phyloP scores from a whole-genome alignment of 2,113 vertebrate species.

The Pipa parva region DNA sequence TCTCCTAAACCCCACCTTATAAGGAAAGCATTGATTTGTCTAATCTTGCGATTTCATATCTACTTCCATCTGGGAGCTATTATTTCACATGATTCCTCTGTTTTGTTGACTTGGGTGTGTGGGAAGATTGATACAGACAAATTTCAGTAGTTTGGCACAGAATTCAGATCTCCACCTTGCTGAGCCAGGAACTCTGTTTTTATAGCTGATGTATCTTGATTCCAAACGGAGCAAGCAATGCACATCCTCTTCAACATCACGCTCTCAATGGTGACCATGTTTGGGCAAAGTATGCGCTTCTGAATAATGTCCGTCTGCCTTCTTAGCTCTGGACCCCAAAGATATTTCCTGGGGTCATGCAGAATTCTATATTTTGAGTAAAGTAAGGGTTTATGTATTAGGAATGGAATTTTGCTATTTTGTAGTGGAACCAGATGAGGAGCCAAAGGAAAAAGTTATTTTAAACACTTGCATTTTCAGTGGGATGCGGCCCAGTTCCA shows the following conservation, averaged over 20 bases:
- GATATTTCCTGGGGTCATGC: constrained; percentile 39
- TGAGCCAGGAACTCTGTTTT: constrained; percentile 35
- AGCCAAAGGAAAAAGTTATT: too few relatives aligned
- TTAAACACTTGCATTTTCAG: too few relatives aligned
- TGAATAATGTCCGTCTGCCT: constrained; percentile 26
- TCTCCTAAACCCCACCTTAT: constrained; percentile 23
- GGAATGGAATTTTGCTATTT: constrained; percentile 10
- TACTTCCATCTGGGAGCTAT: constrained; percentile 30
- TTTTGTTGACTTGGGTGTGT: constrained; percentile 32
- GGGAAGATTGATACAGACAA: constrained; percentile 37
- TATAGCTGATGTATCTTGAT: constrained; percentile 28
- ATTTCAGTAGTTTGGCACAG: constrained; percentile 38
- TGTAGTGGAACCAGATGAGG: not conserved
- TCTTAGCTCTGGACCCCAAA: constrained; percentile 13
- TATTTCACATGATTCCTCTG: constrained; percentile 29
- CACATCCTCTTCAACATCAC: constrained; percentile 24
- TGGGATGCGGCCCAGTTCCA: too few relatives aligned
- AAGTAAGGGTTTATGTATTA: constrained; percentile 1
- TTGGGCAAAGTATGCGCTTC: constrained; percentile 36
- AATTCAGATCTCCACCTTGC: constrained; percentile 22
- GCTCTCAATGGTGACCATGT: constrained; percentile 23
- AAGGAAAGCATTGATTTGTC: constrained; percentile 12
- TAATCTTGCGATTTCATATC: constrained; percentile 17
- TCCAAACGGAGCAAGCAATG: constrained; percentile 31
- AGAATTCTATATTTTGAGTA: constrained; percentile 27